Evolutionary conservation across 2,888 invertebrate genomes (phyloP).

Genomic region (Nomada lathburiana): DNA sequence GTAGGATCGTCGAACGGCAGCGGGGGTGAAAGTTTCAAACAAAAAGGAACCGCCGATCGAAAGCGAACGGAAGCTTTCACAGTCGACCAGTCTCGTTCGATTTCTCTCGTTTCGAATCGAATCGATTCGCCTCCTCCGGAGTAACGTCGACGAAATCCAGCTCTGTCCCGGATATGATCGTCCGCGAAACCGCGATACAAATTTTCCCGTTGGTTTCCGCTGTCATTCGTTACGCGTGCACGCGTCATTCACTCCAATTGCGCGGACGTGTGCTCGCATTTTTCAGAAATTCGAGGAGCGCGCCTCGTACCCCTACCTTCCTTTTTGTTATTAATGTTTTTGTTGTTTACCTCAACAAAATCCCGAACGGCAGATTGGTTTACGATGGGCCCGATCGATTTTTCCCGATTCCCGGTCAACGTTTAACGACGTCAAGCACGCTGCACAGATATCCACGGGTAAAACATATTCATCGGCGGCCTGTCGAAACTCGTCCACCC

Average conservation of each 20-base stretch:
- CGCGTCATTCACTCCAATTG: neutral
- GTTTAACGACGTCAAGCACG: neutral
- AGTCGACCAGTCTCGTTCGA: slow-evolving; percentile 38
- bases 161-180: neutral
- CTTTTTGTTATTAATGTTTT: neutral
- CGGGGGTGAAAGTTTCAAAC: slow-evolving; percentile 47
- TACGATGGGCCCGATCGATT: neutral
- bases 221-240: neutral
- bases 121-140: slow-evolving; percentile 50
- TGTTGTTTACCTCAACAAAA: neutral
- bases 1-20: neutral
- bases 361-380: neutral
- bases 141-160: slow-evolving; percentile 33
- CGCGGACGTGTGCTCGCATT: neutral
- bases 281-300: neutral
- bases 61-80: slow-evolving; percentile 62
- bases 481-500: neutral
- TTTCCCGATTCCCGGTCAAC: neutral
- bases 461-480: slow-evolving; percentile 9
- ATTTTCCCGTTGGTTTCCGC: slow-evolving; percentile 40
- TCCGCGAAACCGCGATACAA: neutral
- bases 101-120: slow-evolving; percentile 46
- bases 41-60: slow-evolving; percentile 57
- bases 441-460: slow-evolving; percentile 3
- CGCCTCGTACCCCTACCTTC: neutral